Base-by-base conservation (phyloP, 2,797 vertebrate species). In the Harpagifer antarcticus region DNA sequence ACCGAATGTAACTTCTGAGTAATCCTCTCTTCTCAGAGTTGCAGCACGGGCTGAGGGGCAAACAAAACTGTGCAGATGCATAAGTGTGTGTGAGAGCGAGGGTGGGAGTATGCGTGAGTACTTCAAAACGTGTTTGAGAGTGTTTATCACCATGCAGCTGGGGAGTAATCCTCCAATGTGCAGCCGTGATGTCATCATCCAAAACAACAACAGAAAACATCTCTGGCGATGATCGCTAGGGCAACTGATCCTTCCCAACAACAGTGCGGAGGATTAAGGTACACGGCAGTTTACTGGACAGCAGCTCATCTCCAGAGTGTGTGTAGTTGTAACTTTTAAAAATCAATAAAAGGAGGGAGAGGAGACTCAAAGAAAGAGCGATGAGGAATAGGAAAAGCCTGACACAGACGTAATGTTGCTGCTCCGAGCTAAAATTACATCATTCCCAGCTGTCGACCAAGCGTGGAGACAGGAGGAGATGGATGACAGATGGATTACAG, bases 121-220 rank as follows among this genome's bases (percentile, higher is more conserved):
- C 49, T 65, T 56, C 9, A 64, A 47, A 65, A 52, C 9, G 54
- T 84, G 83, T 33, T 47, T 53, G 58, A 31, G 20, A 47, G 81
- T 47, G 72, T 84, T 87, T 82, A 79, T 86, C 79, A 81, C 60
- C 44, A 48, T 9, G 57, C 72, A 76, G 78, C 70, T 42, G 16
- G 48, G 58, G 79, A 86, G 84, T 89, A 88, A 84, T 86, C 72
- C 72, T 76, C 49, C 72, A 69, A 71, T 56, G 62, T 72, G 82
- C 62, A 65, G 49, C 49, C 2, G 68, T 74, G 83, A 83, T 52
- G n/a, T 83, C 78, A 77, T 62, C 66, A 68, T 82, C 54, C 79
- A 82, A 77, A 88, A 89, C 88, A 83, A 87, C 74, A 77, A 86
- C 72, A 82, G 70, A 37, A 43, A 76, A 44, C 76, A 84, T 72